Evolutionary conservation across 2,797 vertebrate species (phyloP).

Genomic region (Leuciscus waleckii): DNA sequence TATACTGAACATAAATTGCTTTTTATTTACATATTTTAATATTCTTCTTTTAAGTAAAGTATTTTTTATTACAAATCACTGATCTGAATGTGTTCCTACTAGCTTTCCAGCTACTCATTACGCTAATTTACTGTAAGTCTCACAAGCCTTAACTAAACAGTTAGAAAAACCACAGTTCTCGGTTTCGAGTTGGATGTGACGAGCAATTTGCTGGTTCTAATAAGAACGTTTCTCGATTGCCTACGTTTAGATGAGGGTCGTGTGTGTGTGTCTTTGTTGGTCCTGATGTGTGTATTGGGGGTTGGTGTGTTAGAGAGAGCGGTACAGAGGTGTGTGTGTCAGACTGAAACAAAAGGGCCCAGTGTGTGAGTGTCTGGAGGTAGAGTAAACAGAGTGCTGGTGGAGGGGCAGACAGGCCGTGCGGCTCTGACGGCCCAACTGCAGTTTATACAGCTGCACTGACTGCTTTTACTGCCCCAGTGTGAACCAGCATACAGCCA

Average conservation of each 20-base stretch:
- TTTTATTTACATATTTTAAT: not conserved
- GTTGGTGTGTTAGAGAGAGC: conserved; percentile 39
- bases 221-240: conserved; percentile 10
- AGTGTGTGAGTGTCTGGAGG: conserved; percentile 88
- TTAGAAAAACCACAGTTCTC: conserved; percentile 13
- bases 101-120: conserved; percentile 1
- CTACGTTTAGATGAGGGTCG: conserved; percentile 16
- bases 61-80: not conserved
- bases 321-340: conserved; percentile 63
- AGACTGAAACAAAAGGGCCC: conserved; percentile 83
- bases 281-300: conserved; percentile 39
- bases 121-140: not conserved
- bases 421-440: conserved; percentile 56
- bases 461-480: conserved; percentile 66
- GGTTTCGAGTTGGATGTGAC: not conserved
- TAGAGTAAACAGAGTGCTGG: conserved; percentile 88
- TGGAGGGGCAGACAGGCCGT: conserved; percentile 62
- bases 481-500: conserved; percentile 63
- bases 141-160: not conserved
- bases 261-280: conserved; percentile 50
- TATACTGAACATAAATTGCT: not conserved
- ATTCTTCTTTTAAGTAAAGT: not conserved
- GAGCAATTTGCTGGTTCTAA: not conserved
- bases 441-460: conserved; percentile 90
- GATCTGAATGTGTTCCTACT: not conserved